Evolutionary conservation across 1,140 invertebrate genomes (phyloP), one percentile per base, ranked within the genome.

Genomic region (Geopemphigus sp.): DNA sequence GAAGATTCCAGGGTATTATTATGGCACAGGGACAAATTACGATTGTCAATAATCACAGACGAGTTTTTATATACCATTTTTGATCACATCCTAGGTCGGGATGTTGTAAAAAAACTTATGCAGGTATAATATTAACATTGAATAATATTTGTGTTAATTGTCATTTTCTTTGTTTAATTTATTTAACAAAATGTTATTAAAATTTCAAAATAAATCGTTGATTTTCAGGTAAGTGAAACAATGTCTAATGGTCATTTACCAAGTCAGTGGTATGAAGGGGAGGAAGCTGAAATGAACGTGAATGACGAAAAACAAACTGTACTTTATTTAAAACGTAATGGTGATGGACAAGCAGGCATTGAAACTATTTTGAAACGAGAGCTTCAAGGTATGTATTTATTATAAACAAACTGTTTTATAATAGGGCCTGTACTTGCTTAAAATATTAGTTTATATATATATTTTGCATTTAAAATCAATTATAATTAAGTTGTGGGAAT

Each of bases 61-160:
- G 91, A 90, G 78, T 95, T 95, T 86, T 88, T 96, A 81, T 90
- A 93, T 84, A 90, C 92, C 15, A 91, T 95, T 53, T 94, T 96
- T 85, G 92, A 94, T 86, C 92, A 95, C 84, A 92, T 96, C 82
- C 88, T 96, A 61, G 94, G 94, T 22, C 87, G 93, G 83, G 94
- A 96, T 86, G 93, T 96, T 81, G 94, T 95, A 15, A 93, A 94
- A 84, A 96, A 96, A 86, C 88, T 96, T 19, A 93, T 95, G 89
- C 92, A 95, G 89, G 93, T 94, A 84, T 32, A 53, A 53, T 76
- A 63, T 15, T 74, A 68, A 50, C 1, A 39, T 39, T 3, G 8
- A 4, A 39, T 4, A 39, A 70, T 70, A 0, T 26, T 26, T 70
- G 6, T 12, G 11, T 39, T 4, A 8, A 24, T 57, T 10, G 26